phyloP scores from a whole-genome alignment of 2,113 vertebrate species.

The Lophius piscatorius region DNA sequence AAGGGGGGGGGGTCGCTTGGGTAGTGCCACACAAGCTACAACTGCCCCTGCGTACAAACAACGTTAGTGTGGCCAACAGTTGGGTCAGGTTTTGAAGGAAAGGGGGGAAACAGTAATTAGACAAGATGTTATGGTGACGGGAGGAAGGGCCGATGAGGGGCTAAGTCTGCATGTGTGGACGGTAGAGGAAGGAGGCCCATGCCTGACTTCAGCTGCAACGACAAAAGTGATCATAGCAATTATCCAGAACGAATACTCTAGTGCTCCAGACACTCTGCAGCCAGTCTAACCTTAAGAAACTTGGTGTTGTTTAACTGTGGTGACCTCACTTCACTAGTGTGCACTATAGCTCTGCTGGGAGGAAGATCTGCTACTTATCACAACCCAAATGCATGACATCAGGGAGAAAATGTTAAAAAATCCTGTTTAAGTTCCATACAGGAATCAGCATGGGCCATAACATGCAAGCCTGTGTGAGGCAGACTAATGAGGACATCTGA shows the following conservation, averaged over 20 bases:
- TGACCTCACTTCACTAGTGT: constrained; percentile 67
- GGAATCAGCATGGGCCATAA: constrained; percentile 23
- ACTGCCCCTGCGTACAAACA: too few relatives aligned
- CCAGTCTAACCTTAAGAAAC: constrained; percentile 71
- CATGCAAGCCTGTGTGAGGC: neutral
- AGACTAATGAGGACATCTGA: neutral
- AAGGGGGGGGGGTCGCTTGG: too few relatives aligned
- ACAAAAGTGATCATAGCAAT: constrained; percentile 74
- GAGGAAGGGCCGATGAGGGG: constrained; percentile 36
- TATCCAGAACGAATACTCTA: constrained; percentile 69
- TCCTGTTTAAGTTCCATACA: constrained; percentile 32
- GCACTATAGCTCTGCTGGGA: constrained; percentile 58
- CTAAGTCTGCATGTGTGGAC: constrained; percentile 36
- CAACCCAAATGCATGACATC: constrained; percentile 57
- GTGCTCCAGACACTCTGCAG: constrained; percentile 61
- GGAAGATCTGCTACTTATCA: constrained; percentile 63
- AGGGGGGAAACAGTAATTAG: constrained; percentile 45
- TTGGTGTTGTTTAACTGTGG: constrained; percentile 74
- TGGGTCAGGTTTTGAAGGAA: constrained; percentile 16
- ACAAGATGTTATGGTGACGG: constrained; percentile 37
- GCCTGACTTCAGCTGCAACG: constrained; percentile 74
- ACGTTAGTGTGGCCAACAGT: constrained; percentile 23
- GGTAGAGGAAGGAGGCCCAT: constrained; percentile 63
- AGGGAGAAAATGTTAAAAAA: constrained; percentile 54
- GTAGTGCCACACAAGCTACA: too few relatives aligned